A percentile compares a stretch with the other conserved stretches of the same genome.
phyloP scores from a whole-genome alignment of 2,888 invertebrate species.

The Drosophila pseudotalamancana region DNA sequence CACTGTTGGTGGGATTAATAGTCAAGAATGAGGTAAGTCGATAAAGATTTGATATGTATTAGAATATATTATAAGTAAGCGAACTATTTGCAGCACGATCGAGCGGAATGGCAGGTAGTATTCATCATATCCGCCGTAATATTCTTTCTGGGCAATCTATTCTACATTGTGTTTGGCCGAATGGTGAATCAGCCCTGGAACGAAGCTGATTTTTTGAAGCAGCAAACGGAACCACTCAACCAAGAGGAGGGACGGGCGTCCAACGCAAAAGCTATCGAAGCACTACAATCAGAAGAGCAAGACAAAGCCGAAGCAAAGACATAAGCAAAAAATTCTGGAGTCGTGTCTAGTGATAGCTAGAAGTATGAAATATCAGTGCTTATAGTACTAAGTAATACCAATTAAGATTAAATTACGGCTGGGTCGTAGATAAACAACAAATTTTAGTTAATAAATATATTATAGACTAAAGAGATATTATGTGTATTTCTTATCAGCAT shows the following conservation, averaged over 20 bases:
- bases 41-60: no score
- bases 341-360: constrained; percentile 19
- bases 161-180: constrained; percentile 86
- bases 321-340: neutral
- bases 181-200: constrained; percentile 87
- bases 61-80: neutral
- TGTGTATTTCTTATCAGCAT: constrained; percentile 4
- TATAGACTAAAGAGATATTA: neutral
- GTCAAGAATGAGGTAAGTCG: constrained; percentile 86
- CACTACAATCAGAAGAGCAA: neutral
- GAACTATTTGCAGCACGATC: constrained; percentile 71
- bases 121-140: constrained; percentile 86
- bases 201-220: constrained; percentile 63
- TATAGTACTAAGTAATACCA: constrained; percentile 30
- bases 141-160: constrained; percentile 85
- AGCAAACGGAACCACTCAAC: neutral
- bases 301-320: neutral
- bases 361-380: constrained; percentile 7
- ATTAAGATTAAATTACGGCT: constrained; percentile 39
- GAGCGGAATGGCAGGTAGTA: constrained; percentile 85
- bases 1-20: constrained; percentile 86
- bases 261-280: constrained; percentile 29
- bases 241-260: constrained; percentile 35
- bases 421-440: constrained; percentile 20
- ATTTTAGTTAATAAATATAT: constrained; percentile 3